Conservation (phyloP, 1,140 invertebrate species). For the Pollicipes pollicipes region DNA sequence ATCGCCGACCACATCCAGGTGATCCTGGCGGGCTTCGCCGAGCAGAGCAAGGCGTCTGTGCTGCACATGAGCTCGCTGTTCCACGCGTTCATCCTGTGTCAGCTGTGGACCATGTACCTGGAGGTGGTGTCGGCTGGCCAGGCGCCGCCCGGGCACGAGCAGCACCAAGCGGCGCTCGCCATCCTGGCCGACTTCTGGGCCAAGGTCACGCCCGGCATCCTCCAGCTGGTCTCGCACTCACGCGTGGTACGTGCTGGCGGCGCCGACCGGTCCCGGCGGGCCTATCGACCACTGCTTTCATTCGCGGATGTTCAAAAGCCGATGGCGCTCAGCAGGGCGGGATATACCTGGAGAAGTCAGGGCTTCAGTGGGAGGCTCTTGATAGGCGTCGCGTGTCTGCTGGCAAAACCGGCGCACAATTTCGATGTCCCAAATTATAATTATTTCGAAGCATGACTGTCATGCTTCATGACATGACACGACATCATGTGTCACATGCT, state of each 20-base stretch:
- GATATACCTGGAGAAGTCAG: too few relatives aligned
- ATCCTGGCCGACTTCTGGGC: conserved; percentile 97
- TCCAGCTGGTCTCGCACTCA: conserved; percentile 82
- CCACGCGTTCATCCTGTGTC: conserved; percentile 44
- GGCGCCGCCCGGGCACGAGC: conserved; percentile 41
- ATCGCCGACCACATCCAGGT: conserved; percentile 91
- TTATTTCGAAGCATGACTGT: too few relatives aligned
- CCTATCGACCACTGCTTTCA: too few relatives aligned
- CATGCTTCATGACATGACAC: too few relatives aligned
- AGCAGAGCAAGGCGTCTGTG: conserved; percentile 75
- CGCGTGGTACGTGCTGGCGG: conserved; percentile 50
- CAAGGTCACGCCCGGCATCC: conserved; percentile 83
- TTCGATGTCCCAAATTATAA: too few relatives aligned
- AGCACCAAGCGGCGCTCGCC: conserved; percentile 49
- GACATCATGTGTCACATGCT: too few relatives aligned
- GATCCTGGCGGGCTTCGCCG: conserved; percentile 85
- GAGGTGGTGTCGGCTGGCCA: conserved; percentile 62
- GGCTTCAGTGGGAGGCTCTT: too few relatives aligned
- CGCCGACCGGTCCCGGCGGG: too few relatives aligned
- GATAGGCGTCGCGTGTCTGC: too few relatives aligned
- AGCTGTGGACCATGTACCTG: conserved; percentile 96
- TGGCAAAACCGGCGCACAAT: too few relatives aligned
- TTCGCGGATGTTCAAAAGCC: too few relatives aligned
- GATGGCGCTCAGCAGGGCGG: too few relatives aligned
- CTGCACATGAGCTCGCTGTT: conserved; percentile 74